phyloP scores from a whole-genome alignment of 2,113 vertebrate genomes.

The Sarotherodon lohbergeri region DNA sequence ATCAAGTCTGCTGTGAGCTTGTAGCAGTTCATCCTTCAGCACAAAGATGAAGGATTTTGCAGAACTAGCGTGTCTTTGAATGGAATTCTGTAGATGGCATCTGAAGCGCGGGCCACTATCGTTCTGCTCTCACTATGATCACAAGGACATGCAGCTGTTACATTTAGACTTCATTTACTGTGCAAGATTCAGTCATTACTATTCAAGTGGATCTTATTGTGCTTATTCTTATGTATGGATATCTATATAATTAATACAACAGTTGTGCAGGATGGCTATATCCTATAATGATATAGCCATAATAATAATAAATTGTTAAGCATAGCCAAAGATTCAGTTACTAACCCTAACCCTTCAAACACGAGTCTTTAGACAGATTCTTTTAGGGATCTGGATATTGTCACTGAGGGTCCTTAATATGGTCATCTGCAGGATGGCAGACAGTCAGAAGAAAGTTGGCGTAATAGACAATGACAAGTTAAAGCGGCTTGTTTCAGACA shows the following conservation, averaged over 20 bases:
- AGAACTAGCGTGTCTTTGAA: conserved; percentile 9
- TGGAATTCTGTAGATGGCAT: background rate
- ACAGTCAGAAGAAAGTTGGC: background rate
- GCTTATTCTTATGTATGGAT: background rate
- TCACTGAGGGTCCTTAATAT: background rate
- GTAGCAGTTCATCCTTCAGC: background rate
- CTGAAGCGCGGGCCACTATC: background rate
- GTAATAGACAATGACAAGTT: background rate
- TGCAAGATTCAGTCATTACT: background rate
- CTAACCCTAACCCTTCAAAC: background rate
- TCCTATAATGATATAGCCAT: background rate
- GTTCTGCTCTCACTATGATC: background rate
- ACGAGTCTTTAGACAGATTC: background rate
- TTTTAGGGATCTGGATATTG: background rate
- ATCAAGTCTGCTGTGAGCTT: background rate
- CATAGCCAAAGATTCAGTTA: background rate
- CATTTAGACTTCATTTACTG: background rate
- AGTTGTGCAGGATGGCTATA: background rate
- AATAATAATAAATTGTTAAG: background rate
- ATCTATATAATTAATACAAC: background rate
- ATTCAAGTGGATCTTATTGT: background rate
- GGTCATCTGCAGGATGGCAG: background rate
- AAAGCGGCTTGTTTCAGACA: background rate
- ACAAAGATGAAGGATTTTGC: background rate
- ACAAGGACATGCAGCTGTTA: background rate